Base-by-base conservation (phyloP, 1,140 invertebrate species). In the Drosophila dunni region DNA sequence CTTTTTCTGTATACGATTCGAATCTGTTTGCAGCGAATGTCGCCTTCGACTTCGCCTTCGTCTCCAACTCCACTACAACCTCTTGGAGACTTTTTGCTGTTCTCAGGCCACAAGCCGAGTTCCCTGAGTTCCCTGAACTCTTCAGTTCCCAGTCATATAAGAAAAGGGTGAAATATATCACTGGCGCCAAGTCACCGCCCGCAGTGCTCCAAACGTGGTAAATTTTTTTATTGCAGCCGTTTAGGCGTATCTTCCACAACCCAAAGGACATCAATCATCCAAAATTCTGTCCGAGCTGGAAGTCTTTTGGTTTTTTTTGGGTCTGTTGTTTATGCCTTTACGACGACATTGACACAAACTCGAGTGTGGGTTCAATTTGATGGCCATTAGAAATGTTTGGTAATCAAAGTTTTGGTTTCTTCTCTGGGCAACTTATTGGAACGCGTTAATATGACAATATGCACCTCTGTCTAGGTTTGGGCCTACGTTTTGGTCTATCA, bases 151-250 rank as follows among this genome's bases (percentile, higher is more conserved):
- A 68, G 73, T 63, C 44, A 17, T 20, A 64, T 66, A 36, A 53
- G 69, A 79, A 77, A 88, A 89, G 84, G 84, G 84, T 88, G 84
- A 88, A 89, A 88, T 88, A 89, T 88, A 88, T 89, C 84, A 89
- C 80, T 88, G 84, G 84, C 84, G 84, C 84, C 84, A 88, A 54
- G 73, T 34, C 44, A 88, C 84, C 84, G 84, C 84, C 84, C 70
- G 84, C 84, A 89, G 84, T 70, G 74, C 64, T 58, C 67, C 80
- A 78, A 72, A 85, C 74, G 83, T 88, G 83, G 83, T 88, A 88
- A 78, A 83, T 83, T 88, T 88, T 29, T 88, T 88, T 88, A 88
- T 88, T 83, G 83, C 83, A 88, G 84, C 84, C 80, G 84, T 89
- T 88, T 88, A 88, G 84, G 80, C 84, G 84, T 89, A 58, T 84